phyloP scores from a whole-genome alignment of 2,113 vertebrate species.

The Plecturocebus donacophilus region DNA sequence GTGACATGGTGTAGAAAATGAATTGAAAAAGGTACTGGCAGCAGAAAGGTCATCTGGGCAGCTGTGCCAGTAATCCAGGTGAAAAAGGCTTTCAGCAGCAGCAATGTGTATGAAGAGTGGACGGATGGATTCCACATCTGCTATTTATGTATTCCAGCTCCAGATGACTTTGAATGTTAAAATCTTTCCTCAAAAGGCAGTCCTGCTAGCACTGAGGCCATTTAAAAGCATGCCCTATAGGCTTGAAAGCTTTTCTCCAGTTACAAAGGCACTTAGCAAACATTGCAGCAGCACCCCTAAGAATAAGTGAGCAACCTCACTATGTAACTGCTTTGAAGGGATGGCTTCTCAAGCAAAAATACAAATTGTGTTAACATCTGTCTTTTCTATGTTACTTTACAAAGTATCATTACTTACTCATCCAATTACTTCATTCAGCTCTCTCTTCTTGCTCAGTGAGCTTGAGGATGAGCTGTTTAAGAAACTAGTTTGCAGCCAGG shows the following conservation, averaged over 20 bases:
- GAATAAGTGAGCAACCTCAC: not conserved
- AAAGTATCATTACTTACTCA: slow-evolving; percentile 13
- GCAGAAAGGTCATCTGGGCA: not conserved
- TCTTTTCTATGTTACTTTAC: slow-evolving; percentile 39
- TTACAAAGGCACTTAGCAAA: slow-evolving; percentile 24
- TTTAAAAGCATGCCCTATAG: not conserved
- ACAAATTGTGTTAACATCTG: slow-evolving; percentile 14
- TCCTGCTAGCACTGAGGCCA: not conserved
- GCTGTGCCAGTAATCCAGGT: not conserved
- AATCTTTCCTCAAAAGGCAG: slow-evolving; percentile 21
- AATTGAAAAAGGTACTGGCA: not conserved
- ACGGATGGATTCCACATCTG: not conserved
- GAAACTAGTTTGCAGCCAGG: not conserved
- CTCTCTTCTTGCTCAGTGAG: not conserved
- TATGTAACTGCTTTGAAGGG: slow-evolving; percentile 32
- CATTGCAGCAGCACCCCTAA: not conserved
- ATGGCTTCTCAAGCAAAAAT: slow-evolving; percentile 38
- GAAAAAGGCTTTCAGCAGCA: not conserved
- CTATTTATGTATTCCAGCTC: not conserved
- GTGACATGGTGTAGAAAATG: not conserved
- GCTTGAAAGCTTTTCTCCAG: not conserved
- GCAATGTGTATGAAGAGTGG: not conserved
- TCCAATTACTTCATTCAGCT: slow-evolving; percentile 3
- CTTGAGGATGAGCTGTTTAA: not conserved
- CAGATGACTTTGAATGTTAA: slow-evolving; percentile 20